phyloP scores from a whole-genome alignment of 1,140 invertebrate genomes.

The Drosophila obscura region DNA sequence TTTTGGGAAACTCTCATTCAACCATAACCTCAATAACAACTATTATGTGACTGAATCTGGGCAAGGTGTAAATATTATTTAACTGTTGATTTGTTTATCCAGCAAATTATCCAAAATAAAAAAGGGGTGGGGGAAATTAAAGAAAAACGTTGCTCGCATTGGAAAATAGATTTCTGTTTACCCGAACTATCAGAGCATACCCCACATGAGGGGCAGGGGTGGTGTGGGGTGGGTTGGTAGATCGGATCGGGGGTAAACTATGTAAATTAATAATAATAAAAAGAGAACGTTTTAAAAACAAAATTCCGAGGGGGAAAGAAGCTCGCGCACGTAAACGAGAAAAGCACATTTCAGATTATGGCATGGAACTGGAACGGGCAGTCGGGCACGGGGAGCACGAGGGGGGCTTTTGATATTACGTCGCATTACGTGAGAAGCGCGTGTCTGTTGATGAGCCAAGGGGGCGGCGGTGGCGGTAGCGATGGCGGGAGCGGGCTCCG shows the following conservation, averaged over 20 bases:
- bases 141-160: slow-evolving; percentile 12
- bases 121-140: not conserved
- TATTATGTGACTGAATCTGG: slow-evolving; percentile 3
- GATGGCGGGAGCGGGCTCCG: slow-evolving; percentile 36
- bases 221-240: too few species aligned
- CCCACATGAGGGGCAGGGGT: too few species aligned
- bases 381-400: not conserved
- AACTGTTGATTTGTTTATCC: slow-evolving; percentile 51
- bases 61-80: slow-evolving; percentile 55
- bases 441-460: slow-evolving; percentile 42
- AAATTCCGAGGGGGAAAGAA: slow-evolving; percentile 42
- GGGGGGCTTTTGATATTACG: slow-evolving; percentile 56
- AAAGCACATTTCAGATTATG: slow-evolving; percentile 37
- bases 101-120: slow-evolving; percentile 44
- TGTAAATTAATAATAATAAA: slow-evolving; percentile 70
- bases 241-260: slow-evolving; percentile 23
- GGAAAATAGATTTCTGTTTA: slow-evolving; percentile 54
- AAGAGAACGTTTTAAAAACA: slow-evolving; percentile 58
- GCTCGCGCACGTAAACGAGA: slow-evolving; percentile 18
- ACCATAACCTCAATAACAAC: not conserved
- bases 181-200: slow-evolving; percentile 38
- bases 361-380: not conserved
- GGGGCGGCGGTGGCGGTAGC: not conserved
- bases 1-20: slow-evolving; percentile 1
- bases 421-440: slow-evolving; percentile 74